Conservation (phyloP, 2,888 invertebrate species). For the Drosophila planitibia region DNA sequence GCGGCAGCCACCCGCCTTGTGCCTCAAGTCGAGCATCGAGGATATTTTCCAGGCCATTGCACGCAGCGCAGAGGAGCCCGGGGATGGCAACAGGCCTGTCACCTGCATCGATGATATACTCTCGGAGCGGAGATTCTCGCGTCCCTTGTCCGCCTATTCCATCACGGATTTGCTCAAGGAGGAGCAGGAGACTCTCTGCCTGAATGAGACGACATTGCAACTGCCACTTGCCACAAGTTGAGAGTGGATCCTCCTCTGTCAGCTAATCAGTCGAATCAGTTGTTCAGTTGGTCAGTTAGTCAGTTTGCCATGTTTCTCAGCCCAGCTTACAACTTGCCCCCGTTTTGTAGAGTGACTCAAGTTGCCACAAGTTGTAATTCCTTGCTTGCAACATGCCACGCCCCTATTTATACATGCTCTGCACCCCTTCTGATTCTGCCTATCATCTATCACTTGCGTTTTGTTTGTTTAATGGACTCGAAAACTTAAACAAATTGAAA, state of each 20-base stretch:
- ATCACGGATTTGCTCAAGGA: conserved; percentile 85
- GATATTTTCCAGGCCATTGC: conserved; percentile 84
- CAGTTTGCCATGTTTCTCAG: conserved; percentile 30
- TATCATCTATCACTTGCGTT: conserved; percentile 32
- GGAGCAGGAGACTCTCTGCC: conserved; percentile 74
- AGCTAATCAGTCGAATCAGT: conserved; percentile 17
- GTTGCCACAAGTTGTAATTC: background rate
- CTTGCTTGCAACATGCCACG: conserved; percentile 20
- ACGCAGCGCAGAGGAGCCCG: conserved; percentile 76
- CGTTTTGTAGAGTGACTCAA: conserved; percentile 14
- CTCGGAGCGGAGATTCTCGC: conserved; percentile 83
- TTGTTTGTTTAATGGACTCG: conserved; percentile 68
- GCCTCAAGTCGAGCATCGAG: conserved; percentile 82
- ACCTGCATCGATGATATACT: conserved; percentile 84
- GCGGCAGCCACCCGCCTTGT: conserved; percentile 72
- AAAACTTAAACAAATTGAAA: conserved; percentile 61
- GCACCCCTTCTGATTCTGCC: background rate
- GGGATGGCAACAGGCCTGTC: conserved; percentile 74
- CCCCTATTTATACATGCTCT: background rate
- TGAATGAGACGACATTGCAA: conserved; percentile 72
- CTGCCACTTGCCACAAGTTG: conserved; percentile 43
- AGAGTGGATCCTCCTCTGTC: conserved; percentile 17
- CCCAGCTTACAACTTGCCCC: conserved; percentile 3
- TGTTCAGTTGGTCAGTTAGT: conserved; percentile 34
- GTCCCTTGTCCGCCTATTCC: conserved; percentile 84